Base-by-base conservation (phyloP, 2,113 vertebrate genomes). In the Anguilla rostrata region DNA sequence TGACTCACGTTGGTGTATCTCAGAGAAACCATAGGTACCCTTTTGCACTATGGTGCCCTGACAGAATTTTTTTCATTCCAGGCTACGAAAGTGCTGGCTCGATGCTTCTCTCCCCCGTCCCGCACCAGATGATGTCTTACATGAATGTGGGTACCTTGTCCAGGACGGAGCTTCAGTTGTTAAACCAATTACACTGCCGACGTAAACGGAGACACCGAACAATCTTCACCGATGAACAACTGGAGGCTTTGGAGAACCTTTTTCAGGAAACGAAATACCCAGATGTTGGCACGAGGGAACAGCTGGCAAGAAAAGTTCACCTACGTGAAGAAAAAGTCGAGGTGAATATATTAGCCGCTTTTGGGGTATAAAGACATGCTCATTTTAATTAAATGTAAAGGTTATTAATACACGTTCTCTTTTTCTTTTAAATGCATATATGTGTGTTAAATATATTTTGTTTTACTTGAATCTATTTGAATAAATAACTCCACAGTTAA, bases 231-330 rank as follows among this genome's bases (percentile, higher is more conserved):
- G 98, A 99, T 89, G 98, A 99, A 92, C 98, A 99, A 94, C 96
- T 99, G 39, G 98, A 99, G 92, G 98, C 98, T 4, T 94, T 99
- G 87, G 98, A 99, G 94, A 97, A 96, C 90, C 97, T 99, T 84
- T 99, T 99, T 92, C 97, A 98, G 89, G 97, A 99, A 94, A 99
- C 98, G 86, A 99, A 99, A 94, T 99, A 99, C 94, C 98, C 98
- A 18, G 98, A 99, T 84, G 98, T 99, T 85, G 98, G 98, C 53
- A 98, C 98, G 8, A 95, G 98, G 83, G 98, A 99, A 88, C 98
- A 99, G 94, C 94, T 99, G 91, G 98, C 98, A 84, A 96, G 98
- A 63, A 98, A 98, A 89, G 98, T 99, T 87, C 98, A 99, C 87
- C 97, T 99, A 86, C 95, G 98, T 14, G 98, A 99, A 93, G 98